Evolutionary conservation across 2,797 vertebrate species (phyloP).

Genomic region (Phyllotis vaccarum): DNA sequence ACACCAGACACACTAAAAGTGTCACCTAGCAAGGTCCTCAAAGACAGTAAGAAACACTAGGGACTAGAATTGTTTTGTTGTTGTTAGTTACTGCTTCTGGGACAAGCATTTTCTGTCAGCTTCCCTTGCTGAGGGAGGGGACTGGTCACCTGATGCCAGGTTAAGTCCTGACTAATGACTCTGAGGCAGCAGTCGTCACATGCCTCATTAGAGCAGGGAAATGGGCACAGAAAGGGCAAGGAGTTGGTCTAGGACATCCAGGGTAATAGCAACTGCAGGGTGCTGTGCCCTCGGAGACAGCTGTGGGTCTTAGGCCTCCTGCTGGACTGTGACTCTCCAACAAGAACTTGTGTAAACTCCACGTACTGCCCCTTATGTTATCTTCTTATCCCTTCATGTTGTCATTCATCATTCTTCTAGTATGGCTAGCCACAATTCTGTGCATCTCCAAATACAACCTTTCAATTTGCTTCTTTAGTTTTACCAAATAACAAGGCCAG

Average conservation of each 20-base stretch:
- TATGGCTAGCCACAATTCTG: not conserved
- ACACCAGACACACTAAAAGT: not conserved
- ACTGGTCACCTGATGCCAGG: not conserved
- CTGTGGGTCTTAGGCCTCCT: not conserved
- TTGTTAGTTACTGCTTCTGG: not conserved
- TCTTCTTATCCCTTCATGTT: not conserved
- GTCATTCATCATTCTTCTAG: not conserved
- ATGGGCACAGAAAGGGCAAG: not conserved
- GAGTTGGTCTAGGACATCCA: not conserved
- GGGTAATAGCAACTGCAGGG: not conserved
- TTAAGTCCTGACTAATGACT: not conserved
- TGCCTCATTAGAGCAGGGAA: not conserved
- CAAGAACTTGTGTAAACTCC: no score
- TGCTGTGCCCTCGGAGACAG: rapidly evolving
- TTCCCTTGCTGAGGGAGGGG: no score
- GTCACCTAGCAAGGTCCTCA: not conserved
- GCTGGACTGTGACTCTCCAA: not conserved
- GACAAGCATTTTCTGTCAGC: not conserved
- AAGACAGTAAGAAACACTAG: not conserved
- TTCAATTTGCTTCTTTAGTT: constrained; percentile 1
- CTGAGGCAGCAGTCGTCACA: not conserved
- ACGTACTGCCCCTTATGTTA: not conserved
- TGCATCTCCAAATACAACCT: not conserved
- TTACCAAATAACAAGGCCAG: not conserved
- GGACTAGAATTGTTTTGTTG: not conserved